Percentiles rank a stretch among this genome's conserved stretches.
These are phyloP conservation scores for Archilochus colubris DNA, from an alignment of 2,113 vertebrate genomes.

Conservation along the genomic window DNA sequence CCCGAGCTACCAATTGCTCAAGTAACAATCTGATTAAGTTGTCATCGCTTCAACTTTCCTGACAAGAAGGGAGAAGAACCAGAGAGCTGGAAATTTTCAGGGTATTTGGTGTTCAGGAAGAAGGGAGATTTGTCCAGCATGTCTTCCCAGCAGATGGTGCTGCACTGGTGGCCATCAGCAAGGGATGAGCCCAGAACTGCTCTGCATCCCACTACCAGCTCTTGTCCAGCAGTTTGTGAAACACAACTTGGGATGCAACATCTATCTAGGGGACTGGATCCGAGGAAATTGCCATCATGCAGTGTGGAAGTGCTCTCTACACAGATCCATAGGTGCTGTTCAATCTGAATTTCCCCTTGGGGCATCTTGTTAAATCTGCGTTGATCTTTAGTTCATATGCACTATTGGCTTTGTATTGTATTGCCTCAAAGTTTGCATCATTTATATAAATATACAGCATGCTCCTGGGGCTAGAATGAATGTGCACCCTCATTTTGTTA, in stretches of 20 bases:
- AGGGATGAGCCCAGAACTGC: neutral
- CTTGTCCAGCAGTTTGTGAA: neutral
- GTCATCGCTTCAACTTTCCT: neutral
- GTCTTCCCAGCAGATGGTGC: slow-evolving; percentile 69
- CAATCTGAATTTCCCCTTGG: neutral
- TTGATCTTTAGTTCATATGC: neutral
- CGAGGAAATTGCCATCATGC: fast-evolving
- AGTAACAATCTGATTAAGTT: neutral
- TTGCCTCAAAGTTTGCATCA: neutral
- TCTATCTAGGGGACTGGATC: neutral
- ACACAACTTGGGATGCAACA: neutral
- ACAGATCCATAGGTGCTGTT: fast-evolving
- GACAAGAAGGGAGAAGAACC: neutral
- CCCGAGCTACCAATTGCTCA: neutral
- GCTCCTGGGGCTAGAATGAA: neutral
- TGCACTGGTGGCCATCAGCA: slow-evolving; percentile 18
- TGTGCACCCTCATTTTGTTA: neutral
- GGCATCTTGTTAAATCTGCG: neutral
- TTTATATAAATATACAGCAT: neutral
- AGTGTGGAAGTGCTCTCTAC: neutral
- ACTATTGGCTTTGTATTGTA: neutral
- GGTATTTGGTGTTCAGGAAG: neutral
- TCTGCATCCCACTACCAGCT: neutral
- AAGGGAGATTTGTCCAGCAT: neutral
- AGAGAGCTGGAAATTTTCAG: neutral